Conservation (phyloP, 2,797 vertebrate genomes). For the Sebastes matsubarae region DNA sequence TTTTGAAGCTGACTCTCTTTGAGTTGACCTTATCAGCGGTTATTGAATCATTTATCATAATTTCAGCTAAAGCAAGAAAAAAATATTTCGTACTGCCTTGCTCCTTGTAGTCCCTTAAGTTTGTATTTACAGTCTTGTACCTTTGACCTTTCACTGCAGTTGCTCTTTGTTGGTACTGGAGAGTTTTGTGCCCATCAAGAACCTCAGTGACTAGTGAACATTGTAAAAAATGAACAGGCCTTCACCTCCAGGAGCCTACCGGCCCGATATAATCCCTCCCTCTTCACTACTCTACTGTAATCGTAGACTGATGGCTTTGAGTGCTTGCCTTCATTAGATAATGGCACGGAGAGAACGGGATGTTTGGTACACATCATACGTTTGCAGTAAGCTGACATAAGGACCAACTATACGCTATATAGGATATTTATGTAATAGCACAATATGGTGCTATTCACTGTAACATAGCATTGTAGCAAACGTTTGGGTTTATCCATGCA, state of each 20-base stretch:
- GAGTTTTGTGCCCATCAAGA: background rate
- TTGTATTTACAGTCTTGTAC: background rate
- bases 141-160: background rate
- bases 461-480: background rate
- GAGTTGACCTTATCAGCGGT: background rate
- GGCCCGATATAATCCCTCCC: slow-evolving; percentile 48
- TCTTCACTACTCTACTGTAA: slow-evolving; percentile 39
- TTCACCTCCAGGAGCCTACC: background rate
- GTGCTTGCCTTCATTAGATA: slow-evolving; percentile 68
- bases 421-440: background rate
- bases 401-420: background rate
- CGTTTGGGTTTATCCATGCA: background rate
- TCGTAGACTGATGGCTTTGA: slow-evolving; percentile 30
- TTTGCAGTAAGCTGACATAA: slow-evolving; percentile 32
- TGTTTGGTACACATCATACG: slow-evolving; percentile 47
- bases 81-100: background rate
- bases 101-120: background rate
- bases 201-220: background rate
- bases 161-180: background rate
- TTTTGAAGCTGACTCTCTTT: background rate
- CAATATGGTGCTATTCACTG: background rate
- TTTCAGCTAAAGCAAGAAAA: background rate
- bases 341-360: slow-evolving; percentile 46
- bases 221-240: background rate
- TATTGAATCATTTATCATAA: background rate